Evolutionary conservation across 2,797 vertebrate genomes (phyloP).

Genomic region (Gymnocypris eckloni): DNA sequence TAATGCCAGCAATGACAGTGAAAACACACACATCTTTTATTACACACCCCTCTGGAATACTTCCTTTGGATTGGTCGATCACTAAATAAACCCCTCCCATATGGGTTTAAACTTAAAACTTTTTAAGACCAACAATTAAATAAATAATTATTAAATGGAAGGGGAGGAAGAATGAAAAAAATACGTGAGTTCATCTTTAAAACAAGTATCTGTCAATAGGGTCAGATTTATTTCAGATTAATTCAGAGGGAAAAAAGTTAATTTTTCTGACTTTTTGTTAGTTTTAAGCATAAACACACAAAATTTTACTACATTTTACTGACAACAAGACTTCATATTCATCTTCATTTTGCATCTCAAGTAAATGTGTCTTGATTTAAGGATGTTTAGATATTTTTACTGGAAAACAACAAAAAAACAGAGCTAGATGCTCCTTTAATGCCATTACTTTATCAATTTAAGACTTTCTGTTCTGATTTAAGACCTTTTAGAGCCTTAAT

Average conservation of each 20-base stretch:
- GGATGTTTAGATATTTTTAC: background rate
- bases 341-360: background rate
- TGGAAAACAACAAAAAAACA: background rate
- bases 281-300: background rate
- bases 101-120: background rate
- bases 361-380: background rate
- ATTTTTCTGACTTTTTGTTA: background rate
- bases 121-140: background rate
- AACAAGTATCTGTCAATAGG: background rate
- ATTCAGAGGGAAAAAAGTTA: background rate
- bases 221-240: too few species aligned
- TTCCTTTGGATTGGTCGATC: background rate
- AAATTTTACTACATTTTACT: background rate
- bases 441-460: too few species aligned
- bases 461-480: too few species aligned
- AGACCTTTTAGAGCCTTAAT: background rate
- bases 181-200: too few species aligned
- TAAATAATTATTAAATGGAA: background rate
- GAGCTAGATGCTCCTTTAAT: too few species aligned
- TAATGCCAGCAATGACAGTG: background rate
- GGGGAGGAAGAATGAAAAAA: background rate
- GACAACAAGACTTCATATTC: background rate
- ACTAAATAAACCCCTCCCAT: background rate
- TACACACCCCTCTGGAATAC: background rate
- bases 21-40: background rate